These are phyloP conservation scores for Poecilus cupreus DNA, from an alignment of 2,888 invertebrate species.

Conservation along the genomic window DNA sequence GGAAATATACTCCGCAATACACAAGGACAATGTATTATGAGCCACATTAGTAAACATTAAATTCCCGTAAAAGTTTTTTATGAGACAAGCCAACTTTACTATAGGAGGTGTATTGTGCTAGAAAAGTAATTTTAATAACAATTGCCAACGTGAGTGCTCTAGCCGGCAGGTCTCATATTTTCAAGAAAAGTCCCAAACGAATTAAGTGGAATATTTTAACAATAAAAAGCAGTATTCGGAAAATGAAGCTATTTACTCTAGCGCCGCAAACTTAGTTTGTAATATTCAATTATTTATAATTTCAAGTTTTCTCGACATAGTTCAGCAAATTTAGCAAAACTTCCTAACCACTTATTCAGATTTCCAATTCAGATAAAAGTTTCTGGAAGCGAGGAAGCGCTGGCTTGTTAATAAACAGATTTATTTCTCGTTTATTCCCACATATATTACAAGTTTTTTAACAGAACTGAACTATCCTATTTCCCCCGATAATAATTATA, in stretches of 20 bases:
- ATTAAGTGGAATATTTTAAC: background rate
- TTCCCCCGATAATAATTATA: too few relatives aligned
- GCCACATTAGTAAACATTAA: constrained; percentile 55
- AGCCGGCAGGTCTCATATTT: background rate
- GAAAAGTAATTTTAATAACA: constrained; percentile 41
- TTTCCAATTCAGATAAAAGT: background rate
- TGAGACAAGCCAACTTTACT: constrained; percentile 30
- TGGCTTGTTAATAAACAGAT: background rate
- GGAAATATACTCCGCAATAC: constrained; percentile 48
- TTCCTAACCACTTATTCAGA: background rate
- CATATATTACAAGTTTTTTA: background rate
- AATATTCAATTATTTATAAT: constrained; percentile 15
- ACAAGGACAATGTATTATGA: constrained; percentile 40
- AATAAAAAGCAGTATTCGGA: background rate
- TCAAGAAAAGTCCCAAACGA: background rate
- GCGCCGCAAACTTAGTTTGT: background rate
- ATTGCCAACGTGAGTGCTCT: constrained; percentile 1
- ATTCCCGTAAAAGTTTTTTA: constrained; percentile 49
- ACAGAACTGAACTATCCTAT: too few relatives aligned
- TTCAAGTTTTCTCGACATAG: constrained; percentile 16
- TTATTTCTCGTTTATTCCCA: background rate
- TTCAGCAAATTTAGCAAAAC: constrained; percentile 22
- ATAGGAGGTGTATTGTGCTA: constrained; percentile 8
- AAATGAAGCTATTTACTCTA: constrained; percentile 9
- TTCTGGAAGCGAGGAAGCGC: background rate